These are phyloP conservation scores for Erythrolamprus reginae DNA, from an alignment of 2,113 vertebrate genomes.

Conservation along the genomic window DNA sequence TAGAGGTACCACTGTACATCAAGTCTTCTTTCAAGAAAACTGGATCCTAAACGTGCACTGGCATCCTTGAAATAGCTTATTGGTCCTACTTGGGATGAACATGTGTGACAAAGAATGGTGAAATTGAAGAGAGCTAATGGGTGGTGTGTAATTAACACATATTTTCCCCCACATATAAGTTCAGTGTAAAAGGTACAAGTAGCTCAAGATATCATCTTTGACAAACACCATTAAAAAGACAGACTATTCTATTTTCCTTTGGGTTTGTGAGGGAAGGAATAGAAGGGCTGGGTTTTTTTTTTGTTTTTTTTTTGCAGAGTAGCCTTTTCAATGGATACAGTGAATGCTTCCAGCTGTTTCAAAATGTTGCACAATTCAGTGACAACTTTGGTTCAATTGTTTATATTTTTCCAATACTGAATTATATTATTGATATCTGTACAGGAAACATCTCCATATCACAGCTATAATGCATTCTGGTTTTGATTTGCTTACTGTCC, in stretches of 20 bases:
- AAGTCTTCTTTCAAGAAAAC: not conserved
- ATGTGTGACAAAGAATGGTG: not conserved
- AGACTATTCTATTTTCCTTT: not conserved
- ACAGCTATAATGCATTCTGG: not conserved
- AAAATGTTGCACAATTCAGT: not conserved
- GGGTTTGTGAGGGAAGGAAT: not conserved
- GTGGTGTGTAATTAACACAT: not conserved
- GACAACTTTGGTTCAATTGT: not conserved
- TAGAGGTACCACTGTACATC: too few relatives aligned
- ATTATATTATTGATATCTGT: not conserved
- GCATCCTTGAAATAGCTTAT: not conserved
- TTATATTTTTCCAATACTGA: not conserved
- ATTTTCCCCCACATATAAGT: not conserved
- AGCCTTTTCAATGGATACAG: not conserved
- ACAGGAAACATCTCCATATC: not conserved
- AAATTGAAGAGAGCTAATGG: not conserved
- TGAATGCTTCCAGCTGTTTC: not conserved
- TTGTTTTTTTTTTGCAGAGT: not conserved
- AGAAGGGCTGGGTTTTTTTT: not conserved
- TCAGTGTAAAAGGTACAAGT: not conserved
- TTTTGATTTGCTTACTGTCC: not conserved
- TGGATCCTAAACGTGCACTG: not conserved
- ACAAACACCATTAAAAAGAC: not conserved
- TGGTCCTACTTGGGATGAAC: not conserved
- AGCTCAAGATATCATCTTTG: not conserved